Evolutionary conservation across 2,113 vertebrate genomes (phyloP), one percentile per base, ranked within the genome.

Genomic region (Emberiza fucata): DNA sequence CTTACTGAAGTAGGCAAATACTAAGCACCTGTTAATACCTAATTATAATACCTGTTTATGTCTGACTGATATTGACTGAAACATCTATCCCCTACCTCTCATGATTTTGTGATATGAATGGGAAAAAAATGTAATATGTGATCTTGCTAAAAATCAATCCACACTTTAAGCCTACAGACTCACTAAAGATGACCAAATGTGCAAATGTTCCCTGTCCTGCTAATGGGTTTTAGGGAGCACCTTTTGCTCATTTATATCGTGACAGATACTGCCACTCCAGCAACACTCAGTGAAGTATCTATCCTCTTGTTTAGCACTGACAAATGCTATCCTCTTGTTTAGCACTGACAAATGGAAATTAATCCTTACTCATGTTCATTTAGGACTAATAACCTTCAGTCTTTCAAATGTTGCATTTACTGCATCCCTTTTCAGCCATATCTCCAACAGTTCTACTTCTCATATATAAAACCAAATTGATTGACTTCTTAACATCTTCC

Each of bases 131-230:
- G 11, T 35, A 63, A 24, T 21, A 57, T 6, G 13, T 13, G 35
- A 42, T 48, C 35, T 81, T 86, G 21, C 27, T 81, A 64, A 91
- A 85, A 85, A 68, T 56, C 48, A 75, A 54, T 71, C 50, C 50
- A 31, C 40, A 68, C 14, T 54, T 75, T 14, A 59, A 86, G 50
- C 40, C 29, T 45, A 50, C 20, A 72, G 69, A 45, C 45, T 50
- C 45, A 33, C 27, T 61, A 25, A 69, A 51, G 54, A 60, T 24
- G 17, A 76, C 13, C 0, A 2, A 89, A 19, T 1, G 0, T 64
- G n/a, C 50, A 71, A 81, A 59, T 31, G 10, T 3, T 12, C 66
- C 12, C 37, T n/a, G 2, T 63, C 29, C 61, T 3, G 0, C 24
- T 59, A 13, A 65, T 17, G 19, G 6, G n/a, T 60, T 88, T 44